Percentiles rank a stretch among this genome's conserved stretches.
These are phyloP conservation scores for Drosophila buzzatii DNA, from an alignment of 2,888 invertebrate species.

Conservation along the genomic window DNA sequence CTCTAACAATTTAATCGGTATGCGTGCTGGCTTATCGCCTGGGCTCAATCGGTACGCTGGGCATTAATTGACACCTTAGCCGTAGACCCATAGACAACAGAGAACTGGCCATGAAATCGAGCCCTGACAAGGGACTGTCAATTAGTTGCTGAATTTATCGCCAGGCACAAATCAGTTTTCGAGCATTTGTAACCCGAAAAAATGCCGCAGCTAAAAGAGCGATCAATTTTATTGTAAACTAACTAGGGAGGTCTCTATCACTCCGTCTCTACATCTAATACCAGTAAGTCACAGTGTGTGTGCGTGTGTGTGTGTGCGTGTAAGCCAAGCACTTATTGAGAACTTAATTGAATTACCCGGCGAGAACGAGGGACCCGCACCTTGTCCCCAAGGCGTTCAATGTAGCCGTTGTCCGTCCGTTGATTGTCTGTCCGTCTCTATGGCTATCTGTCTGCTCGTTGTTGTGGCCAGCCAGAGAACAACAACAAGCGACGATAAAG, in stretches of 20 bases:
- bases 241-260: slow-evolving; percentile 63
- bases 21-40: slow-evolving; percentile 60
- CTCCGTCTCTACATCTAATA: slow-evolving; percentile 27
- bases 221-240: slow-evolving; percentile 74
- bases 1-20: slow-evolving; percentile 74
- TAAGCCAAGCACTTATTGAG: slow-evolving; percentile 69
- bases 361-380: slow-evolving; percentile 53
- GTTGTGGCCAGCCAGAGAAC: slow-evolving; percentile 56
- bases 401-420: slow-evolving; percentile 36
- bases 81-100: slow-evolving; percentile 6
- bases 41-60: slow-evolving; percentile 60
- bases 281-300: slow-evolving; percentile 23
- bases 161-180: slow-evolving; percentile 81
- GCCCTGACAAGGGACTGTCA: slow-evolving; percentile 71
- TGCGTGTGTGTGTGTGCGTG: slow-evolving; percentile 47
- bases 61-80: slow-evolving; percentile 78
- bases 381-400: slow-evolving; percentile 66
- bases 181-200: slow-evolving; percentile 69
- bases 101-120: slow-evolving; percentile 25
- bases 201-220: slow-evolving; percentile 68
- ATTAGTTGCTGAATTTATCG: slow-evolving; percentile 79
- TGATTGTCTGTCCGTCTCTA: slow-evolving; percentile 25
- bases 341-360: slow-evolving; percentile 77
- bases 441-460: slow-evolving; percentile 32
- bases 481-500: slow-evolving; percentile 55